Percentiles rank a stretch among this genome's conserved stretches.
Conservation (phyloP, 2,888 invertebrate genomes). For the Dioctria rufipes region DNA sequence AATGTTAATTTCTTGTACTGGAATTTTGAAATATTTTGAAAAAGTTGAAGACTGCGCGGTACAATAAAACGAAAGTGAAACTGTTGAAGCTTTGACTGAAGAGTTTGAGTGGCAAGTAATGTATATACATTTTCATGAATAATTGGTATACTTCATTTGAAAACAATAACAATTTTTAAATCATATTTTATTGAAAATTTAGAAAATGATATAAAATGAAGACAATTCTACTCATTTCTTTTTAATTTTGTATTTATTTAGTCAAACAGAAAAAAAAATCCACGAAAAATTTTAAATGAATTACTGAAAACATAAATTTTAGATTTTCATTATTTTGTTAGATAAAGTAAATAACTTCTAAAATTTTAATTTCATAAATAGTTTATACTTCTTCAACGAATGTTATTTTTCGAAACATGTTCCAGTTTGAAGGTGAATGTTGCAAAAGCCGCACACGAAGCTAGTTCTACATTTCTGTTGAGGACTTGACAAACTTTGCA, state of each 20-base stretch:
- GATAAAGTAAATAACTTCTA: neutral
- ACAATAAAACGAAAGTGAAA: too few species aligned
- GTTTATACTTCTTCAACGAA: constrained; percentile 20
- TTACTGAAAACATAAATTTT: constrained; percentile 25
- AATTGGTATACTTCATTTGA: neutral
- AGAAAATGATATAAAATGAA: constrained; percentile 10
- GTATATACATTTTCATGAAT: neutral
- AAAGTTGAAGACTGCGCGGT: too few species aligned
- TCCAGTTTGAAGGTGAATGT: constrained; percentile 18
- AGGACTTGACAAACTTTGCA: constrained; percentile 23
- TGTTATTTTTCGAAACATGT: constrained; percentile 1
- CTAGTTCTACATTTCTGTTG: constrained; percentile 6
- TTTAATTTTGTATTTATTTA: neutral
- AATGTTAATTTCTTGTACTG: too few species aligned
- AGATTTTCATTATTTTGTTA: constrained; percentile 6
- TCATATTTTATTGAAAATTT: neutral
- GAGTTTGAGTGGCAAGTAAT: too few species aligned
- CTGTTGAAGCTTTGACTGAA: too few species aligned
- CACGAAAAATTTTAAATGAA: neutral
- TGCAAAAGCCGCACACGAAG: constrained; percentile 10
- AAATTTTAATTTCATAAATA: constrained; percentile 24
- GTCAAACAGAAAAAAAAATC: neutral
- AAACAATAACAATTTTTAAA: neutral
- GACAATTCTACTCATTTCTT: neutral
- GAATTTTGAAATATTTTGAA: too few species aligned